A percentile compares a stretch with the other conserved stretches of the same genome.
Conservation (phyloP, 2,113 vertebrate species). For the Daphoenositta chrysoptera region DNA sequence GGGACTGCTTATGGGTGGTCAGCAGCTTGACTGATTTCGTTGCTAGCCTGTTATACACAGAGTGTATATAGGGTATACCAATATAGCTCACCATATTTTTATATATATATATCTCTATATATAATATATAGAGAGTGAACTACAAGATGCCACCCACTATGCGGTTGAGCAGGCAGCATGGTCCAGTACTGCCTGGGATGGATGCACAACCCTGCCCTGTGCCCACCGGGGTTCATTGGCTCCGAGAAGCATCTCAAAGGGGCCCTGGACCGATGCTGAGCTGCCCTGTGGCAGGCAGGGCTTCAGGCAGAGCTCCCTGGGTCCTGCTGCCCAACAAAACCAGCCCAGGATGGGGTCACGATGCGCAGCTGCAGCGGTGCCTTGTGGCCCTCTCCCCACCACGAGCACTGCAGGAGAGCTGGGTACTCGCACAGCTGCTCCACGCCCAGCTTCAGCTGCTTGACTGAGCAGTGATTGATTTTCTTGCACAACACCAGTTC, state of each 20-base stretch:
- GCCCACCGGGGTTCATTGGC: too few species aligned
- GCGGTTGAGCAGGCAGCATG: background rate
- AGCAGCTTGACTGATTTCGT: background rate
- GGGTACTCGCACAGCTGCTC: background rate
- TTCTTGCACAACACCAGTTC: background rate
- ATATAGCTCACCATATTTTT: background rate
- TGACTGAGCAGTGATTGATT: background rate
- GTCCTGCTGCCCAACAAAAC: background rate
- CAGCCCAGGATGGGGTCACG: background rate
- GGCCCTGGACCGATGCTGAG: fast-evolving
- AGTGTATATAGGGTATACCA: background rate
- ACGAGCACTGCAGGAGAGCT: fast-evolving
- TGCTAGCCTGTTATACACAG: fast-evolving
- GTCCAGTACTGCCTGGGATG: background rate
- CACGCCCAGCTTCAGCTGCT: background rate
- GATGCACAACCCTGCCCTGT: background rate
- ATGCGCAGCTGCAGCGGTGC: fast-evolving
- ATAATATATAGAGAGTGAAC: background rate
- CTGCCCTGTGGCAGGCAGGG: background rate
- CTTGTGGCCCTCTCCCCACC: background rate
- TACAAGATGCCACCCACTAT: background rate
- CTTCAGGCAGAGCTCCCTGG: background rate
- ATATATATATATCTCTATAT: background rate
- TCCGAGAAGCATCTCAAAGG: background rate
- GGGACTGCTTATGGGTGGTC: background rate